Evolutionary conservation across 2,113 vertebrate genomes (phyloP).

Genomic region (Hippocampus mohnikei): DNA sequence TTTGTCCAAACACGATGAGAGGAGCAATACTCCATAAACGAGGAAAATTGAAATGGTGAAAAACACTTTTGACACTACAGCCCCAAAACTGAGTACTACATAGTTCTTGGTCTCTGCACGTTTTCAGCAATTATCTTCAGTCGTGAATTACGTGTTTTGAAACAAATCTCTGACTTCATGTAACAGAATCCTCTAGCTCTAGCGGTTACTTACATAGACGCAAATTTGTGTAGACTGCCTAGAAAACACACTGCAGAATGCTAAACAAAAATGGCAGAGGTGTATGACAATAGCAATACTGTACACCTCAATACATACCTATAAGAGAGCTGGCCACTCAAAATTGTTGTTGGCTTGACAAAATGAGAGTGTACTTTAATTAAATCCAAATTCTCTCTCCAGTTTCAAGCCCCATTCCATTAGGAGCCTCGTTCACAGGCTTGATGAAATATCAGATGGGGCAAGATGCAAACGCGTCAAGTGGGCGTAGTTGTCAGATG

Average conservation of each 20-base stretch:
- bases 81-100: too few species aligned
- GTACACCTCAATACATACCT: neutral
- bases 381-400: neutral
- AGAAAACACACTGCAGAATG: neutral
- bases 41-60: too few species aligned
- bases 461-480: conserved; percentile 52
- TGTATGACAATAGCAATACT: neutral
- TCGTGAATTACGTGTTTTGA: too few species aligned
- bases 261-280: neutral
- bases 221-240: neutral
- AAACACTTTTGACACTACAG: too few species aligned
- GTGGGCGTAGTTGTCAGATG: conserved; percentile 41
- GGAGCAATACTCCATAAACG: conserved; percentile 2
- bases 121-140: too few species aligned
- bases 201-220: too few species aligned
- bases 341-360: neutral
- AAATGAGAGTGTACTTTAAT: neutral
- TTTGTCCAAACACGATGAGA: conserved; percentile 18
- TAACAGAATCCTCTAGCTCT: too few species aligned
- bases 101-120: too few species aligned
- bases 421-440: conserved; percentile 40
- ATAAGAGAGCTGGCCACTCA: neutral
- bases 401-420: neutral
- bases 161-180: too few species aligned
- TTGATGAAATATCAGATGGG: conserved; percentile 51